These are phyloP conservation scores for Lymantria monacha DNA, from an alignment of 2,888 invertebrate genomes.

Conservation along the genomic window DNA sequence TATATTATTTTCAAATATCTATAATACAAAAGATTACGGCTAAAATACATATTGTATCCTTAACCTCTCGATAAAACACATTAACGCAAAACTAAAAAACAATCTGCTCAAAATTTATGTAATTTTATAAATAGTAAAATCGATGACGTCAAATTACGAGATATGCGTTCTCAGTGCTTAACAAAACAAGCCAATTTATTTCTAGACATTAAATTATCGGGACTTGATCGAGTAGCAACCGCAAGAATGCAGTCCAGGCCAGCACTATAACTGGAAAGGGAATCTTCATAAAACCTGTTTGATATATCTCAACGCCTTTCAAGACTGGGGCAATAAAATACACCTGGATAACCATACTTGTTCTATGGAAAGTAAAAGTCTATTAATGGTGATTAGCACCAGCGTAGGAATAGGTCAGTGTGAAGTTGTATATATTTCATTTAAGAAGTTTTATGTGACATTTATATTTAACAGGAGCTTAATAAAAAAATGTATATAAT, in stretches of 20 bases:
- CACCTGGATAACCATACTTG: too few species aligned
- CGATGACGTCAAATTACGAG: neutral
- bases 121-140: neutral
- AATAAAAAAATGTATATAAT: too few species aligned
- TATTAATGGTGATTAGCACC: slow-evolving; percentile 9
- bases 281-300: slow-evolving; percentile 69
- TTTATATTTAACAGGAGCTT: too few species aligned
- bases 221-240: slow-evolving; percentile 52
- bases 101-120: too few species aligned
- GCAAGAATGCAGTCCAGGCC: slow-evolving; percentile 59
- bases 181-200: slow-evolving; percentile 46
- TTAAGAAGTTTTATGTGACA: too few species aligned
- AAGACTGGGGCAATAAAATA: neutral
- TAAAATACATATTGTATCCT: neutral
- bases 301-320: slow-evolving; percentile 14
- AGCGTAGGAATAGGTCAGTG: slow-evolving; percentile 5
- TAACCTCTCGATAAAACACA: neutral
- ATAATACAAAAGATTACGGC: too few species aligned
- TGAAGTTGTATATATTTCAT: neutral
- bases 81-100: too few species aligned
- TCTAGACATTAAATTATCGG: slow-evolving; percentile 52
- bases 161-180: neutral
- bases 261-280: slow-evolving; percentile 59
- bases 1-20: too few species aligned
- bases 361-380: slow-evolving; percentile 29